A percentile compares a stretch with the other conserved stretches of the same genome.
These are phyloP conservation scores for Papilio protenor DNA, from an alignment of 2,888 invertebrate genomes.

Conservation along the genomic window DNA sequence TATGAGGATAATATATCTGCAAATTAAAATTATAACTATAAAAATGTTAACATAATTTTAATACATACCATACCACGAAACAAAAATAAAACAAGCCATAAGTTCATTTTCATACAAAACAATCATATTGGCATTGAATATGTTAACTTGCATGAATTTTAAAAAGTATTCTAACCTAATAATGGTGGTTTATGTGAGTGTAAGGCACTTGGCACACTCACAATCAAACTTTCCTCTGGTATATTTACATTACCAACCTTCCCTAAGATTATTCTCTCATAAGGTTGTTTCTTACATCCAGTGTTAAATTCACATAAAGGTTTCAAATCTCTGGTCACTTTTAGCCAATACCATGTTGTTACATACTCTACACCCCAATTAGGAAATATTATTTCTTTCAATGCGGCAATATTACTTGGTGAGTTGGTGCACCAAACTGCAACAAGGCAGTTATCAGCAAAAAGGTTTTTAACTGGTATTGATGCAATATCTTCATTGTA, in stretches of 20 bases:
- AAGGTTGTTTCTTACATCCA: constrained; percentile 92
- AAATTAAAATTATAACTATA: constrained; percentile 47
- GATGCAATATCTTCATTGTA: constrained; percentile 88
- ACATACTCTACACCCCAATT: constrained; percentile 89
- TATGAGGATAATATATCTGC: constrained; percentile 87
- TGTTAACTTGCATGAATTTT: neutral
- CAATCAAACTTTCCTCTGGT: constrained; percentile 84
- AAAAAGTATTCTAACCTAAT: constrained; percentile 76
- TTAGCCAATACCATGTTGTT: constrained; percentile 95
- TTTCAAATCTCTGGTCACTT: constrained; percentile 88
- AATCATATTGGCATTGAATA: neutral
- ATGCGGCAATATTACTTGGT: constrained; percentile 86
- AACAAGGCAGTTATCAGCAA: constrained; percentile 87
- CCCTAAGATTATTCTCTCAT: constrained; percentile 88
- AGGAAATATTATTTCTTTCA: constrained; percentile 90
- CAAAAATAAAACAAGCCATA: too few relatives aligned
- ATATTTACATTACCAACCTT: constrained; percentile 67
- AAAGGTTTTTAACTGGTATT: constrained; percentile 87
- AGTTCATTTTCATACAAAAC: neutral
- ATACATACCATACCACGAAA: neutral
- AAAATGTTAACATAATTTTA: neutral
- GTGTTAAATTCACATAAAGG: constrained; percentile 87
- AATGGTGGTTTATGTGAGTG: constrained; percentile 98
- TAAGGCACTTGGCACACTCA: constrained; percentile 95
- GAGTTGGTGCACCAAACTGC: constrained; percentile 98